Conservation (phyloP, 2,113 vertebrate species). For the Epinephelus lanceolatus region DNA sequence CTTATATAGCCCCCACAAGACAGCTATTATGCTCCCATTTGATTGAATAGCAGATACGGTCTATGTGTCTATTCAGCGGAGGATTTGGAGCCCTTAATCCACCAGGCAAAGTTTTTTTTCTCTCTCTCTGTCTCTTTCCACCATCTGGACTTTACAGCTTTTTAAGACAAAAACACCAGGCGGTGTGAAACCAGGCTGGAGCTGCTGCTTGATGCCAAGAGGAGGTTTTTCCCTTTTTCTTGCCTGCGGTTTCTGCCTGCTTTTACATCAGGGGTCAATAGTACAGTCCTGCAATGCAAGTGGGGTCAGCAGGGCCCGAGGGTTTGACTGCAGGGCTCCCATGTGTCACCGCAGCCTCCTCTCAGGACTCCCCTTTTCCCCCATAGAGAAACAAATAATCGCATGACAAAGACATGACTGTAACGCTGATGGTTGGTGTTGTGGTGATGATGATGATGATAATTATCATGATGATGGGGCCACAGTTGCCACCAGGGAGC, state of each 20-base stretch:
- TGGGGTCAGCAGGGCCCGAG: constrained; percentile 29
- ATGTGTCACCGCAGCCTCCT: constrained; percentile 16
- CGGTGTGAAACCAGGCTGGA: constrained; percentile 75
- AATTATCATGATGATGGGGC: constrained; percentile 17
- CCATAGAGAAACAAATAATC: constrained; percentile 21
- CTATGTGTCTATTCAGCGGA: constrained; percentile 80
- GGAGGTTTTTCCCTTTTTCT: constrained; percentile 25
- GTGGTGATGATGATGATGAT: constrained; percentile 11
- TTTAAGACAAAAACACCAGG: constrained; percentile 83
- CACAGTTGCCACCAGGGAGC: constrained; percentile 80
- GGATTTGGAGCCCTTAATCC: constrained; percentile 86
- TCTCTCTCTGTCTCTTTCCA: constrained; percentile 60
- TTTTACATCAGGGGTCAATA: constrained; percentile 67
- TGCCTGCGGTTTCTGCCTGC: constrained; percentile 54
- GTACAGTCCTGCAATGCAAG: constrained; percentile 58
- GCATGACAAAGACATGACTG: constrained; percentile 40
- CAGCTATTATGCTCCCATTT: constrained; percentile 78
- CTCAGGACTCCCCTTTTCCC: constrained; percentile 2
- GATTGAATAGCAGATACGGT: constrained; percentile 78
- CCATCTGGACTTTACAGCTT: constrained; percentile 87
- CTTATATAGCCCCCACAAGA: constrained; percentile 66
- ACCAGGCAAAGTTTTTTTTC: constrained; percentile 79
- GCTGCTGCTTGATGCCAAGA: constrained; percentile 69
- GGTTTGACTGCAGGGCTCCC: constrained; percentile 5
- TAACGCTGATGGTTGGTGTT: constrained; percentile 31